Evolutionary conservation across 2,113 vertebrate species (phyloP), one percentile per base, ranked within the genome.

Genomic region (Chloebia gouldiae): DNA sequence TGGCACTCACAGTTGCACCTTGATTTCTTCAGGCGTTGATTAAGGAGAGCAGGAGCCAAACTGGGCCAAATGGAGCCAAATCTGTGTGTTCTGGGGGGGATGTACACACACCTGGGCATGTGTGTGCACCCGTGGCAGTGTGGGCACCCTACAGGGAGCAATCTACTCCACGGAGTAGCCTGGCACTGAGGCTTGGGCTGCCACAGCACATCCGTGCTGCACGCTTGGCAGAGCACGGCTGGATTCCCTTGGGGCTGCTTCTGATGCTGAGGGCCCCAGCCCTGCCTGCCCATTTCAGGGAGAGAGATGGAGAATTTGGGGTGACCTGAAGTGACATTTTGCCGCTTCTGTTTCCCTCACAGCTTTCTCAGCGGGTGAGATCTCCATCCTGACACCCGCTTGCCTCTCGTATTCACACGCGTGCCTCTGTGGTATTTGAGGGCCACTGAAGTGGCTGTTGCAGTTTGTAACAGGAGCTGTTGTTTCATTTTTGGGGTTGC

Each of bases 261-360:
- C 68, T 1, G 9, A 23, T 4, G 15, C 70, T 3, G 9, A 23
- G 37, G 33, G 65, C 51, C 64, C 39, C 82, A 37, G 51, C 70
- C 56, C 56, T 81, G 49, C 87, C 59, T 33, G 45, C 60, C 21
- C 25, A 0, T 53, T 69, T 35, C 6, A 2, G 45, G 61, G 45
- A 33, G 5, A 28, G 18, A 75, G 30, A 45, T 42, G 59, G 78
- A 72, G 69, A 61, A 45, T 86, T 83, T 69, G 0, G 2, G 7
- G 56, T 96, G 93, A 95, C 91, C 93, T 35, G 47, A 91, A 78
- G 50, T 91, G 72, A 86, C 87, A 45, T 86, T 84, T 77, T 50
- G 24, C 40, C 0, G 9, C 63, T 76, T 39, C 23, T 92, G 82
- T 88, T 93, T 92, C 88, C 66, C 91, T 96, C 93, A 60, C 86